phyloP scores from a whole-genome alignment of 2,888 invertebrate genomes.

The Ceraclea dissimilis region DNA sequence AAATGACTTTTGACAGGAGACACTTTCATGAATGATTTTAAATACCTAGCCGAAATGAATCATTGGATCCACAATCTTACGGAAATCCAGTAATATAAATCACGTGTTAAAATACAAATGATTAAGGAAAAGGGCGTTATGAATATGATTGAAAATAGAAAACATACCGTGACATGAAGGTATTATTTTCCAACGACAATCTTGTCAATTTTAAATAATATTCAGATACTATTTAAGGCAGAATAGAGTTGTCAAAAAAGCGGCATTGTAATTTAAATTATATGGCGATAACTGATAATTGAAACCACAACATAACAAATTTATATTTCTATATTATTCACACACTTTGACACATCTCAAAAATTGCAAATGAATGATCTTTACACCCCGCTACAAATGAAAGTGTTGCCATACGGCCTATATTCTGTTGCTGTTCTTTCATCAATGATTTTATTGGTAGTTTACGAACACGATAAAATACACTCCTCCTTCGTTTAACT shows the following conservation, averaged over 20 bases:
- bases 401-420: not conserved
- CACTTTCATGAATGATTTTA: too few relatives aligned
- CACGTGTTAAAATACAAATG: not conserved
- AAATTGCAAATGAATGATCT: not conserved
- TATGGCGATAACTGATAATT: not conserved
- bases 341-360: constrained; percentile 14
- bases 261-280: not conserved
- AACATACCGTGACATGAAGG: constrained; percentile 8
- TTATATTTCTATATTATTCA: not conserved
- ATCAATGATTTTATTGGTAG: too few relatives aligned
- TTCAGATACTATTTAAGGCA: not conserved
- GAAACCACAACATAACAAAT: not conserved
- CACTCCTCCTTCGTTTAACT: too few relatives aligned
- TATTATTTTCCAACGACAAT: not conserved
- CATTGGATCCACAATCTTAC: too few relatives aligned
- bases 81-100: too few relatives aligned
- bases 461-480: too few relatives aligned
- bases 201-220: not conserved
- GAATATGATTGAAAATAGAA: not conserved
- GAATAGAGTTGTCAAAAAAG: not conserved
- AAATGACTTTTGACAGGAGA: too few relatives aligned
- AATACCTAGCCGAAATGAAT: too few relatives aligned
- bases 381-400: constrained; percentile 7
- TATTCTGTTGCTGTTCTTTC: too few relatives aligned
- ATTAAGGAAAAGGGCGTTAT: not conserved